phyloP scores from a whole-genome alignment of 1,140 invertebrate genomes.

The Cecropterus lyciades region DNA sequence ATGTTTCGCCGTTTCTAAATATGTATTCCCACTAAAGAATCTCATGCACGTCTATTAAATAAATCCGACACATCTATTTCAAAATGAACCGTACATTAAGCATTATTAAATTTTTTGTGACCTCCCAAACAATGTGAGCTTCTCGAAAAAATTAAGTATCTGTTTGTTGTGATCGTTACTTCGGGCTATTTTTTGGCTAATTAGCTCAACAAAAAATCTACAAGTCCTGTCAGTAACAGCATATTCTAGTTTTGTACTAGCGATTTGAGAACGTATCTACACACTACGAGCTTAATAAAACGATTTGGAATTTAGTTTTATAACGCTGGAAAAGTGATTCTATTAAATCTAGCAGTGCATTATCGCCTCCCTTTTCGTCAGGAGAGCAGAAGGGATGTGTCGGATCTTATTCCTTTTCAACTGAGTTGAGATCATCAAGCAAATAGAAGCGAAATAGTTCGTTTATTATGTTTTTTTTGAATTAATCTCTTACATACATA shows the following conservation, averaged over 20 bases:
- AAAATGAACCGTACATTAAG: conserved; percentile 2
- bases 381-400: too few relatives aligned
- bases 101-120: conserved; percentile 7
- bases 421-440: too few relatives aligned
- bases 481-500: too few relatives aligned
- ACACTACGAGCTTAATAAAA: too few relatives aligned
- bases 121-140: conserved; percentile 4
- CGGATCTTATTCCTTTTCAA: too few relatives aligned
- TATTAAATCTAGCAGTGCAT: too few relatives aligned
- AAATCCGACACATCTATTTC: neutral
- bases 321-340: too few relatives aligned
- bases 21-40: neutral
- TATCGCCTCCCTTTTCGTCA: too few relatives aligned
- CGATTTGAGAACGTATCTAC: neutral
- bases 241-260: neutral
- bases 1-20: too few relatives aligned
- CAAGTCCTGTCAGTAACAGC: neutral
- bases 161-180: conserved; percentile 21
- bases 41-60: neutral
- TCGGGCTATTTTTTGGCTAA: conserved; percentile 15
- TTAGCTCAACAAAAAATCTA: conserved; percentile 1
- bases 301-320: too few relatives aligned
- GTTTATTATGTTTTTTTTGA: too few relatives aligned
- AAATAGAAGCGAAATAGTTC: too few relatives aligned
- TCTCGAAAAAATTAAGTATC: conserved; percentile 13